Conservation (phyloP, 2,797 vertebrate genomes). For the Syngnathus acus region DNA sequence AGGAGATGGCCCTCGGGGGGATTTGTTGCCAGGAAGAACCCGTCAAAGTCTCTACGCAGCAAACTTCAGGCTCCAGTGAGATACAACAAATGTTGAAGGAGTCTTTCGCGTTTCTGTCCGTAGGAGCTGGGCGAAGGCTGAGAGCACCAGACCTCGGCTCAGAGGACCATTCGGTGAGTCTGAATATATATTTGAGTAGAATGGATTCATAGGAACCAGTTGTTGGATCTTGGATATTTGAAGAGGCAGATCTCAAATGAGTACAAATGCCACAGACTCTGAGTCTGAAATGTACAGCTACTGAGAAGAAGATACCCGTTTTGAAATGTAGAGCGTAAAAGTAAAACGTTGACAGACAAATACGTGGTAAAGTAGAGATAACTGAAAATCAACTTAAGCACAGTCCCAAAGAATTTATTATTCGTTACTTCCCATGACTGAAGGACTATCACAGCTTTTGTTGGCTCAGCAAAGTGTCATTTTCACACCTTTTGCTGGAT, state of each 20-base stretch:
- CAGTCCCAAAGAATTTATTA: neutral
- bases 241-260: neutral
- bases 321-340: too few species aligned
- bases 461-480: neutral
- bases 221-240: neutral
- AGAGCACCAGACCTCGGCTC: conserved; percentile 68
- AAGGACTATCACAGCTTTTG: neutral
- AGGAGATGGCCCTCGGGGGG: conserved; percentile 41
- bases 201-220: neutral
- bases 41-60: conserved; percentile 36
- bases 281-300: too few species aligned
- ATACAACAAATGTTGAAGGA: neutral
- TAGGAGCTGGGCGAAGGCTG: conserved; percentile 77
- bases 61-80: neutral
- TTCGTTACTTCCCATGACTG: neutral
- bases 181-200: neutral
- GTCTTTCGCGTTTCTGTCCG: conserved; percentile 10
- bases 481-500: neutral
- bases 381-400: neutral
- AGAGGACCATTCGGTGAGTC: conserved; percentile 82
- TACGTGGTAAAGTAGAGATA: too few species aligned
- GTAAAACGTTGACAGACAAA: neutral
- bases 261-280: too few species aligned
- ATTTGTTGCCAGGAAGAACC: conserved; percentile 62
- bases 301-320: too few species aligned